Evolutionary conservation across 2,888 invertebrate genomes (phyloP), one percentile per base, ranked within the genome.

Genomic region (Disparrhopalites patrizii): DNA sequence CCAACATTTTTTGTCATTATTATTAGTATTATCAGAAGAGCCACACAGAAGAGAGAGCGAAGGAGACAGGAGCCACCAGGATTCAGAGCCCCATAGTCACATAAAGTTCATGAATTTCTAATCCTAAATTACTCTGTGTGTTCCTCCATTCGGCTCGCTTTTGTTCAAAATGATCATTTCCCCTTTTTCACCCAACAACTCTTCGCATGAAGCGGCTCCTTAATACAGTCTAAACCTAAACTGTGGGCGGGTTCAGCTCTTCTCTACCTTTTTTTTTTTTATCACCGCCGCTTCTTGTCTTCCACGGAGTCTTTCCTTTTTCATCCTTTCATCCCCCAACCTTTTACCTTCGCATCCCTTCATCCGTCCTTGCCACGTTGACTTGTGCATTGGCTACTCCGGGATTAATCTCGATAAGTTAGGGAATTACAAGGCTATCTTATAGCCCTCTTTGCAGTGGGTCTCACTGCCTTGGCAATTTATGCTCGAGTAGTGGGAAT

Each of bases 11-110:
- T 47, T 20, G 25, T 58, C 47, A 40, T 40, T 58, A 58, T 58
- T 58, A 40, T 56, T 31, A 56, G 33, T 52, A 52, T 52, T 52
- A 52, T n/a, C n/a, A n/a, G n/a, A n/a, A n/a, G n/a, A n/a, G n/a
- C n/a, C n/a, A n/a, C n/a, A n/a, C n/a, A 40, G 15, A 40, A 40
- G 5, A 40, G 3, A 40, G 5, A 40, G 40, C 40, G 23, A 23
- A 47, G 20, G 23, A 47, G 43, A 5, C 20, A 15, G 43, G 5
- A 43, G 5, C n/a, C 20, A 15, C n/a, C n/a, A 15, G n/a, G 43
- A 43, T 4, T 43, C 15, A 18, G n/a, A 43, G 8, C 43, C 13
- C 18, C 40, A 15, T 5, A 43, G 8, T 20, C 13, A 18, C 40
- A 15, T 40, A 40, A 18, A 40, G 40, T 40, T 18, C 40, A 40